Evolutionary conservation across 2,888 invertebrate species (phyloP), one percentile per base, ranked within the genome.

Genomic region (Mesorhabditis spiculigera): DNA sequence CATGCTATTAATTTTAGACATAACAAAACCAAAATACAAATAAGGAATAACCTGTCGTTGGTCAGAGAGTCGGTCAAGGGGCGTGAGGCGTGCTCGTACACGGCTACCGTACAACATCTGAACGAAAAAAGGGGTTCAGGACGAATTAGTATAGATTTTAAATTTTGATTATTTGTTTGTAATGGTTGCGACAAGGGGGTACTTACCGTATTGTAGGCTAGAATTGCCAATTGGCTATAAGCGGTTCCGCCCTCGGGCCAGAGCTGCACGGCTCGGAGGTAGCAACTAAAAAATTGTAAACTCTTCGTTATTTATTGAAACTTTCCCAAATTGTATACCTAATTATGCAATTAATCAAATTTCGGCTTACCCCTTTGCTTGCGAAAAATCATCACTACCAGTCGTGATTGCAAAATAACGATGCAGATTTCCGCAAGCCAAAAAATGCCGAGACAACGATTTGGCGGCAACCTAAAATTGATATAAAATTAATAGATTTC

Each of bases 31-130:
- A 50, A 50, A 50, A 13, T 50, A 50, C n/a, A 50, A 50, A 50
- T 50, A 13, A 50, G 8, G 3, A n/a, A 50, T 28, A 28, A 50
- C 58, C 58, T 50, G 58, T 50, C 58, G 8, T 3, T n/a, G 8
- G n/a, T 50, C 58, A 50, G 58, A 50, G 58, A 50, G 58, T n/a
- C 28, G 28, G 28, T 28, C 28, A 28, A 50, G 10, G 8, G 58
- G 58, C 58, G 58, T 50, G 58, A n/a, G n/a, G n/a, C 8, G 58
- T n/a, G 8, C n/a, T 10, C 58, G 8, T n/a, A 50, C 8, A 50
- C 58, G 58, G n/a, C 58, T 50, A 13, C 58, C n/a, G 58, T 50
- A 50, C 58, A 50, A 50, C 58, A 50, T 50, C 58, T 50, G 58
- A 10, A 50, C 28, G 28, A 28, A 28, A 28, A 28, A 28, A 28